A percentile compares a stretch with the other conserved stretches of the same genome.
These are phyloP conservation scores for Patiria pectinifera DNA, from an alignment of 53 echinoderm and acorn worm genomes.

Conservation along the genomic window DNA sequence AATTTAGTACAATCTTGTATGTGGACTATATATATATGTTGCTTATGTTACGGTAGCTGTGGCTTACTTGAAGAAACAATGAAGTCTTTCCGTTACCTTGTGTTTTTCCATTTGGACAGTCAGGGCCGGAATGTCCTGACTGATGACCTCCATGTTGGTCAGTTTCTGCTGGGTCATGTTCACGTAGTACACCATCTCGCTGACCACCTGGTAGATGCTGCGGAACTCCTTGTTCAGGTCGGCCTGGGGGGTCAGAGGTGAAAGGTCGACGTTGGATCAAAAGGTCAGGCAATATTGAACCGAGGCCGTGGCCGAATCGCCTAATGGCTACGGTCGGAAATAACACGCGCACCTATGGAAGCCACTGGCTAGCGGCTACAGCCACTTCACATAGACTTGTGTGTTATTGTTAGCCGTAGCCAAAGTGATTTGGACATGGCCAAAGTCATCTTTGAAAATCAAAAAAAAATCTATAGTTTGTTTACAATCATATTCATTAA, in stretches of 20 bases:
- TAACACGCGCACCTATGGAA: no score
- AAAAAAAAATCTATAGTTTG: not conserved
- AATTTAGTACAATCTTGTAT: no score
- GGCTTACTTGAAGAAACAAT: no score
- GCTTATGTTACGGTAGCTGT: no score
- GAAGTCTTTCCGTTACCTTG: constrained; percentile 57
- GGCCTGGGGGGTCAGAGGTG: constrained; percentile 62
- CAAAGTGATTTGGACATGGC: not conserved
- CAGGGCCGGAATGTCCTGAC: constrained; percentile 90
- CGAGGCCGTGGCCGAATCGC: not conserved
- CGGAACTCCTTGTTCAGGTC: constrained; percentile 97
- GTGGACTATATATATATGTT: no score
- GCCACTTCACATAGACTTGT: no score
- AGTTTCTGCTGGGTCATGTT: constrained; percentile 92
- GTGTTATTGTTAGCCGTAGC: not conserved
- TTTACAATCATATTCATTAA: not conserved
- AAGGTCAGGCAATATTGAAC: not conserved
- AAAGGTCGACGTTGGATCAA: constrained; percentile 4
- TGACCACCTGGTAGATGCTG: constrained; percentile 90
- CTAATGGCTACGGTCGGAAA: not conserved
- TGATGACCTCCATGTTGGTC: constrained; percentile 84
- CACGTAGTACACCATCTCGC: constrained; percentile 95
- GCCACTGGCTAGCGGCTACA: no score
- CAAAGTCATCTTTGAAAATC: no score
- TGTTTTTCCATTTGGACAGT: constrained; percentile 95